Base-by-base conservation (phyloP, 2,888 invertebrate genomes). In the Oscheius sp. region DNA sequence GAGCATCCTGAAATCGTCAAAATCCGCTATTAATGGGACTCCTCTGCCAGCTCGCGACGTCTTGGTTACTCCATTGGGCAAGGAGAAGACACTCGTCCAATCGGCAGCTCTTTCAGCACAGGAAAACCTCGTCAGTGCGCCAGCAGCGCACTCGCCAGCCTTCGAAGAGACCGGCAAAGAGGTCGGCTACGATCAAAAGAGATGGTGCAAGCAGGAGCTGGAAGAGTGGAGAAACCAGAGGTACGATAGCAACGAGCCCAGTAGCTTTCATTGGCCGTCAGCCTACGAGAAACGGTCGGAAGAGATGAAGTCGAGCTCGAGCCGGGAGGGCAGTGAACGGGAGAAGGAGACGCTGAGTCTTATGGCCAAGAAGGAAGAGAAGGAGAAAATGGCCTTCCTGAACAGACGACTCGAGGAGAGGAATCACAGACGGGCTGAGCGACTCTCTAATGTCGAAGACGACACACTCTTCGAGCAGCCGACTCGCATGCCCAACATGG, bases 131-230 rank as follows among this genome's bases (percentile, higher is more conserved):
- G 63, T 50, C n/a, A 63, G 48, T 32, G 63, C 63, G 5, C 47
- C 50, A 4, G 11, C 48, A 29, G 63, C 63, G 10, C 47, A 63
- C 29, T 21, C 63, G 21, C 63, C 63, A 48, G 13, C 47, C n/a
- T 63, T 63, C 29, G 63, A 63, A 63, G 63, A 63, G 21, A 63
- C 63, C 7, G 47, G 47, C 50, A 63, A 63, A 11, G 63, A 63
- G 21, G 21, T 29, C 35, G 33, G 57, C 21, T 32, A 29, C 57
- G 10, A 13, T 9, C 57, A 57, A 7, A 13, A 29, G 53, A 53
- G 53, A 29, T 21, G 29, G n/a, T 21, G n/a, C 53, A 53, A 21
- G 53, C 53, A 57, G 57, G 57, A 57, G 57, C n/a, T 21, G 21
- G 33, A 57, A 29, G 57, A 10, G 42, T 42, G 42, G 0, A 3